Evolutionary conservation across 2,888 invertebrate species (phyloP).

Genomic region (Calliphora vomitoria): DNA sequence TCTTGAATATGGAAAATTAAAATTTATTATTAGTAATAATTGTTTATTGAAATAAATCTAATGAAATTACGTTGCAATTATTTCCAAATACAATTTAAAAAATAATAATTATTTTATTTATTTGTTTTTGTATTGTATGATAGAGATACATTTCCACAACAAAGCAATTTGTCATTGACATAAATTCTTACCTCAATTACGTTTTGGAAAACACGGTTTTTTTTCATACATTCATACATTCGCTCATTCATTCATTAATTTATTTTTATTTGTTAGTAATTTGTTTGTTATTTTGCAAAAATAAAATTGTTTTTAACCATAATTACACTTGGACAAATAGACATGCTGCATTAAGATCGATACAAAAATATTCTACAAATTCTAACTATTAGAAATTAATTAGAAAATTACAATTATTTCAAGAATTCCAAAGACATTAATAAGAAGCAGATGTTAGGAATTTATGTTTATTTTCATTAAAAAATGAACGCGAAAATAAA

Average conservation of each 20-base stretch:
- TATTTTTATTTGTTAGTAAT: constrained; percentile 36
- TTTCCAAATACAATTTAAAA: constrained; percentile 18
- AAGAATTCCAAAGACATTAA: constrained; percentile 68
- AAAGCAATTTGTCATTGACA: constrained; percentile 69
- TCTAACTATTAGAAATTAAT: constrained; percentile 26
- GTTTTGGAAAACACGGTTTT: constrained; percentile 18
- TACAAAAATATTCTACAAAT: background rate
- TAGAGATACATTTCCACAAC: constrained; percentile 35
- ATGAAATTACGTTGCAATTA: constrained; percentile 36
- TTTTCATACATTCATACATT: background rate
- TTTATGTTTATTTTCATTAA: constrained; percentile 29
- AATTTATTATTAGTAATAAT: background rate
- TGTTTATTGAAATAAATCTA: constrained; percentile 18
- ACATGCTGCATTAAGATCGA: background rate
- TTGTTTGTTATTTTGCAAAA: constrained; percentile 39
- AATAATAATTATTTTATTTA: constrained; percentile 33
- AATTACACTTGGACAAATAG: constrained; percentile 27
- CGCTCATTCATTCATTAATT: constrained; percentile 13
- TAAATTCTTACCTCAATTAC: constrained; percentile 64
- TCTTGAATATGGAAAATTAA: background rate
- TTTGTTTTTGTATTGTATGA: constrained; percentile 21
- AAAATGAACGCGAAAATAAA: background rate
- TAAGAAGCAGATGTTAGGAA: constrained; percentile 69
- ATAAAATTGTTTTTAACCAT: constrained; percentile 56
- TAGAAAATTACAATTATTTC: constrained; percentile 55